phyloP scores from a whole-genome alignment of 2,888 invertebrate genomes.

The Notocelia uddmanniana region DNA sequence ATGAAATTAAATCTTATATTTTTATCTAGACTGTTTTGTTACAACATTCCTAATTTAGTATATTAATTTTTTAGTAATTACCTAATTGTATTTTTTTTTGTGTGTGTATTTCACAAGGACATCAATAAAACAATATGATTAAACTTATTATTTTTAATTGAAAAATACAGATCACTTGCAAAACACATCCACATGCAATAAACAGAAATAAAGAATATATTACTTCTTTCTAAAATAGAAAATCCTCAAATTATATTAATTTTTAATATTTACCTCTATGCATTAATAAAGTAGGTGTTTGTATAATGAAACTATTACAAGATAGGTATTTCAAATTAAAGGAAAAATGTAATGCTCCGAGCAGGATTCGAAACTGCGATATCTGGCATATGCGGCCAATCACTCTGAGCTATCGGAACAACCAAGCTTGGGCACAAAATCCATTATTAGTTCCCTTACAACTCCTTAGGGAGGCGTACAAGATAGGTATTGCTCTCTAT shows the following conservation, averaged over 20 bases:
- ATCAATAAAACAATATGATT: slow-evolving; percentile 54
- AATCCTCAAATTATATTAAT: not conserved
- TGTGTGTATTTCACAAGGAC: slow-evolving; percentile 50
- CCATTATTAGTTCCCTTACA: too few relatives aligned
- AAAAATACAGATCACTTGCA: slow-evolving; percentile 73
- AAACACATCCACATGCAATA: slow-evolving; percentile 49
- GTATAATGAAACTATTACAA: not conserved
- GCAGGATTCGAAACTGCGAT: too few relatives aligned
- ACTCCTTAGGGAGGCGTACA: too few relatives aligned
- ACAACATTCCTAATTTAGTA: not conserved
- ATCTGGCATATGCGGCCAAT: too few relatives aligned
- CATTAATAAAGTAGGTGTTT: slow-evolving; percentile 2
- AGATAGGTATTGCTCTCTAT: not conserved
- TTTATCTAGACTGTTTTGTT: not conserved
- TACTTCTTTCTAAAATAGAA: slow-evolving; percentile 24
- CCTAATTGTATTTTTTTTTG: not conserved
- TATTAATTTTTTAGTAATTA: not conserved
- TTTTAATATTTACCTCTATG: slow-evolving; percentile 7
- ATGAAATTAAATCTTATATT: not conserved
- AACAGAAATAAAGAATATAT: slow-evolving; percentile 23
- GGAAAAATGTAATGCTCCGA: too few relatives aligned
- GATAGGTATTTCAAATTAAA: too few relatives aligned
- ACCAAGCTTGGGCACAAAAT: too few relatives aligned
- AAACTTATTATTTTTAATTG: slow-evolving; percentile 60
- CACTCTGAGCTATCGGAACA: too few relatives aligned